These are phyloP conservation scores for Eulemur macaco DNA, from an alignment of 2,113 vertebrate genomes.

Conservation along the genomic window DNA sequence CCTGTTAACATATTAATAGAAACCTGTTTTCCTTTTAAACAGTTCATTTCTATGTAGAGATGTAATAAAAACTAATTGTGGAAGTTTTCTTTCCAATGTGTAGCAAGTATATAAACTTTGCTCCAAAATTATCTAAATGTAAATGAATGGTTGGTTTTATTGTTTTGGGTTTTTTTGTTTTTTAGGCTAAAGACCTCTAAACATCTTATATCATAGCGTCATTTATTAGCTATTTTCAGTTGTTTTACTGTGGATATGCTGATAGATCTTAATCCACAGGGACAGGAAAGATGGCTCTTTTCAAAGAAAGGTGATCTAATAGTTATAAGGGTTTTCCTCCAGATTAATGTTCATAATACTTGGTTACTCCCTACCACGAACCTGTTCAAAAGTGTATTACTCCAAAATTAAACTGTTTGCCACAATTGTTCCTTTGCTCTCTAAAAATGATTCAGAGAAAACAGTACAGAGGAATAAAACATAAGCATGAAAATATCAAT, in stretches of 20 bases:
- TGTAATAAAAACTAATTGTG: background rate
- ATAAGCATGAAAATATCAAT: background rate
- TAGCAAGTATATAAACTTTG: background rate
- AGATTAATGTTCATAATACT: background rate
- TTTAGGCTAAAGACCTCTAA: background rate
- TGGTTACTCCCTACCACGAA: background rate
- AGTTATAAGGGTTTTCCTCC: background rate
- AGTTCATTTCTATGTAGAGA: background rate
- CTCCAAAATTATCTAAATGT: background rate
- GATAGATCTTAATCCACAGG: background rate
- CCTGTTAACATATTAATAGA: background rate
- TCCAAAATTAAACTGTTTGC: background rate
- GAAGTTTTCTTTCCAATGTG: background rate
- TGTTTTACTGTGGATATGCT: conserved; percentile 47
- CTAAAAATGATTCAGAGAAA: background rate
- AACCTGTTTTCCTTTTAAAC: background rate
- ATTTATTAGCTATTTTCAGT: background rate
- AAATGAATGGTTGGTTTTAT: background rate
- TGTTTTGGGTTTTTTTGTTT: background rate
- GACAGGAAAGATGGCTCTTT: background rate
- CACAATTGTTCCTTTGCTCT: background rate
- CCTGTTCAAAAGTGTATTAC: background rate
- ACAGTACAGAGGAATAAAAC: background rate
- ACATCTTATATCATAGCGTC: background rate
- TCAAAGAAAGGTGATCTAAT: background rate